These are phyloP conservation scores for Agapornis roseicollis DNA, from an alignment of 2,113 vertebrate species.

Conservation along the genomic window DNA sequence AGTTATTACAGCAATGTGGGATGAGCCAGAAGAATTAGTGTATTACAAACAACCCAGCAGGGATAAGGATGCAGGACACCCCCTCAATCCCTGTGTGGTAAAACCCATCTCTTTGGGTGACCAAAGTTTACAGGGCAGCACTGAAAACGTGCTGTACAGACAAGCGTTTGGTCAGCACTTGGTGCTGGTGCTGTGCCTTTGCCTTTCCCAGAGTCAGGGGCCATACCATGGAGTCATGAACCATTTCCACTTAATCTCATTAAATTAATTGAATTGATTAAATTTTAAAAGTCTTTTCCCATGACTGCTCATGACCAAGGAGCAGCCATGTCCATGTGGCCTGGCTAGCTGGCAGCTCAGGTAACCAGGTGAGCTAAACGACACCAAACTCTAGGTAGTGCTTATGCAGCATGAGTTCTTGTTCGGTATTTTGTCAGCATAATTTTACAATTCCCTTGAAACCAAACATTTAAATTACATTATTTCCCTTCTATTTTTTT, in stretches of 20 bases:
- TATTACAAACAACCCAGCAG: no score
- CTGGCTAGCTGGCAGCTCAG: background rate
- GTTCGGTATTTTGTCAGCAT: background rate
- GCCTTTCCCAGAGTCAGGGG: background rate
- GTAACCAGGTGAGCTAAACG: background rate
- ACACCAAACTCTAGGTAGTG: no score
- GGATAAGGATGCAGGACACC: background rate
- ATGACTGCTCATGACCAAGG: background rate
- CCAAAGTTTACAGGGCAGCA: background rate
- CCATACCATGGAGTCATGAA: fast-evolving
- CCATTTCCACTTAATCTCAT: background rate
- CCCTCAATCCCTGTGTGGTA: background rate
- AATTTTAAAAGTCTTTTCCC: background rate
- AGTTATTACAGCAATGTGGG: background rate
- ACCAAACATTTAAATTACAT: background rate
- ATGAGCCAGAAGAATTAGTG: background rate
- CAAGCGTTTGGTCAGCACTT: background rate
- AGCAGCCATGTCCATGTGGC: background rate
- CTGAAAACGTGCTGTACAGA: fast-evolving
- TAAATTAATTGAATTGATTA: background rate
- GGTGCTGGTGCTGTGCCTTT: background rate
- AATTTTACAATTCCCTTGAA: background rate
- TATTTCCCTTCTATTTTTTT: background rate
- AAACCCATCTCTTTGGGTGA: background rate
- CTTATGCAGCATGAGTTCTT: background rate